Evolutionary conservation across 2,888 invertebrate genomes (phyloP), one percentile per base, ranked within the genome.

Genomic region (Chrysolina haemoptera): DNA sequence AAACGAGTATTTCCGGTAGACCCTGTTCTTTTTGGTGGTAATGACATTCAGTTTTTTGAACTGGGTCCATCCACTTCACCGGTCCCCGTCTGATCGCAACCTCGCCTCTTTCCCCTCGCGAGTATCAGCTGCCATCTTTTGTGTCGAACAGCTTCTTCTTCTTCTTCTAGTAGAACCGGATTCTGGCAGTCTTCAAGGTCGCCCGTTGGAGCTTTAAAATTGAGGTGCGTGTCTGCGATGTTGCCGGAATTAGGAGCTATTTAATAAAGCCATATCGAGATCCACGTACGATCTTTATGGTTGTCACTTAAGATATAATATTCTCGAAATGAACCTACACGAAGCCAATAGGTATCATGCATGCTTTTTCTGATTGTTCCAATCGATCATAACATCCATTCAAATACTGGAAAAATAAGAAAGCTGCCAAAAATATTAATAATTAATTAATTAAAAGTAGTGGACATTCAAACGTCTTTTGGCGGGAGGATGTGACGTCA

Each of bases 161-260:
- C 84, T 79, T 81, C 82, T 82, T 84, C 86, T 83, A 83, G 85
- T 83, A 83, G 85, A 85, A 87, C 87, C 85, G 86, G 86, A 86
- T 87, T 87, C 86, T 84, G 85, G 82, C 84, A 82, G 77, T 73
- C 81, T 82, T 82, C 86, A 86, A 86, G 87, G 87, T 84, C 85
- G 83, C 76, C 77, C 75, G 80, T 76, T 79, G 80, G 79, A 77
- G 73, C 82, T 81, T 73, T 79, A 79, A 81, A 83, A 82, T 82
- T 80, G 80, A 82, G 81, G 82, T 82, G 81, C 81, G 81, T 84
- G 80, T 81, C 82, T 77, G 82, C 79, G 62, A 20, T 66, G 76
- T 76, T 76, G 76, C 53, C 76, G 62, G 41, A 46, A 27, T n/a
- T 55, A 12, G 41, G n/a, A 10, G 27, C 35, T 59, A 59, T 59